Evolutionary conservation across 2,113 vertebrate species (phyloP).

Genomic region (Apodemus sylvaticus): DNA sequence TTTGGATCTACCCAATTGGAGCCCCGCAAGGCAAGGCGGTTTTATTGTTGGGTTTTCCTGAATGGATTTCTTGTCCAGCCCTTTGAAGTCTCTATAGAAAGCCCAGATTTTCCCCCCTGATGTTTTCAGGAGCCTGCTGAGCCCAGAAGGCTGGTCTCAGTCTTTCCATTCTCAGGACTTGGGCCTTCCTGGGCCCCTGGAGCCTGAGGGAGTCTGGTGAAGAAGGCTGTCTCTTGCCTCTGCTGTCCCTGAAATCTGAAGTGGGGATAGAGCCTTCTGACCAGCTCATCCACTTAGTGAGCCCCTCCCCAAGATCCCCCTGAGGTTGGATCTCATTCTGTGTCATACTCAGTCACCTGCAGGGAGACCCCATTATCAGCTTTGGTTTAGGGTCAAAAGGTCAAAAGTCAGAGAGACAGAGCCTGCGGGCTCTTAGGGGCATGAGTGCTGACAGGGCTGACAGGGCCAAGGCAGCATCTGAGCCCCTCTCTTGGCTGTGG

Average conservation of each 20-base stretch:
- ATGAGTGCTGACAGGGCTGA: neutral
- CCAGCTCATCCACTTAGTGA: rapidly evolving
- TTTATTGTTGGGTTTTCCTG: neutral
- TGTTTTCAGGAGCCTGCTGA: rapidly evolving
- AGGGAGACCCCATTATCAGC: rapidly evolving
- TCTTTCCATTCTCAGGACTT: neutral
- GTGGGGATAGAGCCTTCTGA: neutral
- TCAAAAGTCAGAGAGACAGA: neutral
- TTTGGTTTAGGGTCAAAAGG: neutral
- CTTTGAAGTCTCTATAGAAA: neutral
- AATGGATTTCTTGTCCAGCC: neutral
- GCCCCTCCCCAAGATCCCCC: rapidly evolving
- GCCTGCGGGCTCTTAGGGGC: rapidly evolving
- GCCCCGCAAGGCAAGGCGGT: rapidly evolving
- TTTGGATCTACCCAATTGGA: neutral
- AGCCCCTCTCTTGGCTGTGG: neutral
- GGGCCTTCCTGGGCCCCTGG: rapidly evolving
- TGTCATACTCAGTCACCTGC: rapidly evolving
- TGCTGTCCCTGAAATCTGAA: neutral
- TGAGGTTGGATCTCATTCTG: too few relatives aligned
- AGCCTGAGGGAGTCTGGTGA: neutral
- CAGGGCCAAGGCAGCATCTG: neutral
- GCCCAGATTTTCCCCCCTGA: rapidly evolving
- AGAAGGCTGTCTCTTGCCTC: neutral
- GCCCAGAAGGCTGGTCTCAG: rapidly evolving